Evolutionary conservation across 2,888 invertebrate species (phyloP).

Genomic region (Leptarthrus brevirostris): DNA sequence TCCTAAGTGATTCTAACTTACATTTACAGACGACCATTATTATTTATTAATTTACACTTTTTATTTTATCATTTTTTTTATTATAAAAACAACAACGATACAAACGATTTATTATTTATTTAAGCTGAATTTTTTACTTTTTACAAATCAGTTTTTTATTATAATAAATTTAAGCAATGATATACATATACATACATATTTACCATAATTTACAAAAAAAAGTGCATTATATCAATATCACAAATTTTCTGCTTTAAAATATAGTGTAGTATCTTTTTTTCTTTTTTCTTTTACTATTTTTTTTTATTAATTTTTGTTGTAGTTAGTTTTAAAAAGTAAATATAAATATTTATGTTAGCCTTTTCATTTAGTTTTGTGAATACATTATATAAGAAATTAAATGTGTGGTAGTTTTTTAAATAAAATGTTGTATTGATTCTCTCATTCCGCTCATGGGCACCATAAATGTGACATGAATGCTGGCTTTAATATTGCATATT

Average conservation of each 20-base stretch:
- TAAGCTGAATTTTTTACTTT: slow-evolving; percentile 12
- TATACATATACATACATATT: slow-evolving; percentile 14
- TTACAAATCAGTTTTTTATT: slow-evolving; percentile 34
- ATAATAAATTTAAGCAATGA: slow-evolving; percentile 24
- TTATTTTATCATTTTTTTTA: slow-evolving; percentile 3
- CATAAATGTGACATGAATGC: too few species aligned
- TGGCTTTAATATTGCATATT: too few species aligned
- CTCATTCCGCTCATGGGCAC: too few species aligned
- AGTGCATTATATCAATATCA: slow-evolving; percentile 44
- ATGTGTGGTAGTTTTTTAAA: too few species aligned
- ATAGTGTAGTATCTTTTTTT: slow-evolving; percentile 39
- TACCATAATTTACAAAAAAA: slow-evolving; percentile 33
- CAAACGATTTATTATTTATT: slow-evolving; percentile 32
- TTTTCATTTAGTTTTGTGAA: too few species aligned
- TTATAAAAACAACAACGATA: slow-evolving; percentile 46
- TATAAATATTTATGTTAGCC: too few species aligned
- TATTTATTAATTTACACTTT: background rate
- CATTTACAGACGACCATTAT: slow-evolving; percentile 3
- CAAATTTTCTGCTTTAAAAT: slow-evolving; percentile 41
- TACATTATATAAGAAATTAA: too few species aligned
- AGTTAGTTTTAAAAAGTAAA: slow-evolving; percentile 9
- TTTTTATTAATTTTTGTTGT: slow-evolving; percentile 34
- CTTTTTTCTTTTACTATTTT: slow-evolving; percentile 34
- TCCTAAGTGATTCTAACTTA: slow-evolving; percentile 23
- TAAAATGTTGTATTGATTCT: too few species aligned